Conservation (phyloP, 2,888 invertebrate genomes). For the Mechanitis messenoides region DNA sequence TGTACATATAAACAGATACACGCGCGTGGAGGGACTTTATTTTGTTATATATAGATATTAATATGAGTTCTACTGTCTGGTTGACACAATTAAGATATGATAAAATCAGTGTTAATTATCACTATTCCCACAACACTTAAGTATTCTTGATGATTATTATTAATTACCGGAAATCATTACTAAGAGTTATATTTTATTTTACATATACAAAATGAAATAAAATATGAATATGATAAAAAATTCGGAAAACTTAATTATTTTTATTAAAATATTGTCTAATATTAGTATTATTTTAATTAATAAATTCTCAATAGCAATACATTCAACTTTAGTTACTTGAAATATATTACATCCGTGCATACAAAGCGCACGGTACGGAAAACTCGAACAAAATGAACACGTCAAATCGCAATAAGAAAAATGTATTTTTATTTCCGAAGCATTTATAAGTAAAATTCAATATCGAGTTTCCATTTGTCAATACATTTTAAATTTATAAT, state of each 20-base stretch:
- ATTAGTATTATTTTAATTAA: too few species aligned
- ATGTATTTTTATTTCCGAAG: slow-evolving; percentile 25
- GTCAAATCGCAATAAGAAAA: slow-evolving; percentile 19
- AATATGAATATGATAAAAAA: too few species aligned
- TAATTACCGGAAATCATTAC: not conserved
- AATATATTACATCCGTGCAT: slow-evolving; percentile 25
- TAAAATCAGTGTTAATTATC: not conserved
- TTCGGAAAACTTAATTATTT: too few species aligned
- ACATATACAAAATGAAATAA: too few species aligned
- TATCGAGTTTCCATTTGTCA: slow-evolving; percentile 22
- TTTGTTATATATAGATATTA: too few species aligned
- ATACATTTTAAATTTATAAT: slow-evolving; percentile 15
- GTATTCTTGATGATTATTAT: not conserved
- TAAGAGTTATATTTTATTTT: not conserved
- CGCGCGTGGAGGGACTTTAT: too few species aligned
- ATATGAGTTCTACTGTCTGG: not conserved
- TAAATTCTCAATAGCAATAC: not conserved
- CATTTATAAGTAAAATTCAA: slow-evolving; percentile 25
- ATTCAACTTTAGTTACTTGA: slow-evolving; percentile 18
- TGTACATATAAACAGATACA: too few species aligned
- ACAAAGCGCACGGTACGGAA: slow-evolving; percentile 20
- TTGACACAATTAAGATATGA: not conserved
- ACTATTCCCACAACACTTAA: not conserved
- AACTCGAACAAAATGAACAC: slow-evolving; percentile 26
- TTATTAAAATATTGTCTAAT: too few species aligned